These are phyloP conservation scores for Cheiracanthium punctorium DNA, from an alignment of 2,888 invertebrate genomes.

Conservation along the genomic window DNA sequence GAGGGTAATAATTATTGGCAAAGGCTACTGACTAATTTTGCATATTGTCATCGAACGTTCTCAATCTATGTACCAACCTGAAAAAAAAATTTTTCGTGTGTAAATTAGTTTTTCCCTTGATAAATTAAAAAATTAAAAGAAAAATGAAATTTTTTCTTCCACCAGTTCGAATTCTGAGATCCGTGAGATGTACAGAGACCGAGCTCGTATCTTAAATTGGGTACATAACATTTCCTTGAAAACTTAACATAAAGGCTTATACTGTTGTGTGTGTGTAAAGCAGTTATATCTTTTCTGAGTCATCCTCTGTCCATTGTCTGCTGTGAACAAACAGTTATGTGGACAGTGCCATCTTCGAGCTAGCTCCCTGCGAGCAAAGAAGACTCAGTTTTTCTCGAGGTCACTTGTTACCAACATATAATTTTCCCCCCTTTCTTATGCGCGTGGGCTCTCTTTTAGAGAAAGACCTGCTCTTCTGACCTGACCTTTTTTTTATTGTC, in stretches of 20 bases:
- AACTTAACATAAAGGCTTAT: neutral
- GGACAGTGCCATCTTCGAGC: neutral
- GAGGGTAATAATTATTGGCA: too few species aligned
- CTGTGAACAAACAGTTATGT: neutral
- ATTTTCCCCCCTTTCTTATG: neutral
- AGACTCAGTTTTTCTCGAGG: neutral
- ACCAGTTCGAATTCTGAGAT: too few species aligned
- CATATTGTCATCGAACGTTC: too few species aligned
- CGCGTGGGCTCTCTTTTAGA: neutral
- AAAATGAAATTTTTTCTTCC: too few species aligned
- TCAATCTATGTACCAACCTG: too few species aligned
- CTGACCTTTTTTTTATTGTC: conserved; percentile 5
- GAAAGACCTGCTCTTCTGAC: neutral
- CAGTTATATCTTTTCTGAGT: neutral
- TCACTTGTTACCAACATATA: neutral
- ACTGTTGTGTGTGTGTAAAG: neutral
- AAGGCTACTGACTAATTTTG: too few species aligned
- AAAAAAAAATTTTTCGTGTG: too few species aligned
- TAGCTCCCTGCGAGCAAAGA: neutral
- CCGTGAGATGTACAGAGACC: too few species aligned
- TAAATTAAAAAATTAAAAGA: too few species aligned
- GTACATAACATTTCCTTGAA: too few species aligned
- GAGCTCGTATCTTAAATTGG: too few species aligned
- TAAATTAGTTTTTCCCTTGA: too few species aligned
- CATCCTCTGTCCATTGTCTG: neutral